Percentiles rank a stretch among this genome's conserved stretches.
These are phyloP conservation scores for Wasmannia auropunctata DNA, from an alignment of 1,140 invertebrate genomes.

Conservation along the genomic window DNA sequence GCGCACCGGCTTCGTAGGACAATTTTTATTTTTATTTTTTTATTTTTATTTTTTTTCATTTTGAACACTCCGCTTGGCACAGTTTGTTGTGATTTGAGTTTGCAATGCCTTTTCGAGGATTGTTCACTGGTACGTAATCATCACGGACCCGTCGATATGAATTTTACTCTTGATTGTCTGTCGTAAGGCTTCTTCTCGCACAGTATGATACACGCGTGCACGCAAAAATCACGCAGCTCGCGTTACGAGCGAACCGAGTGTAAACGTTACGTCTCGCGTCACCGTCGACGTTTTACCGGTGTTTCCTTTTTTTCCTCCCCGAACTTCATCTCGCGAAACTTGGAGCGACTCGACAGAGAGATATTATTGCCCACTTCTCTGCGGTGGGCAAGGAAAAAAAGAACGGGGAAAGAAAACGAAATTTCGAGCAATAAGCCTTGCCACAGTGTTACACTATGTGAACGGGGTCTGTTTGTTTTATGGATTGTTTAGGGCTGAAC, in stretches of 20 bases:
- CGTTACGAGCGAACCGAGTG: slow-evolving; percentile 24
- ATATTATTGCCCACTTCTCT: not conserved
- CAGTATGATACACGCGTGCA: slow-evolving; percentile 48
- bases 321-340: not conserved
- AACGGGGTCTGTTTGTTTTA: slow-evolving; percentile 83
- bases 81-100: slow-evolving; percentile 71
- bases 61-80: slow-evolving; percentile 69
- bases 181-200: slow-evolving; percentile 61
- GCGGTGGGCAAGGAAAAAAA: not conserved
- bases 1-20: slow-evolving; percentile 28
- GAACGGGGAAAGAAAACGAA: not conserved
- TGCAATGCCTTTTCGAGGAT: slow-evolving; percentile 53
- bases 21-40: not conserved
- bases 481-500: slow-evolving; percentile 86
- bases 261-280: slow-evolving; percentile 9
- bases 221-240: slow-evolving; percentile 44
- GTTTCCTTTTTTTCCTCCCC: not conserved
- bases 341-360: not conserved
- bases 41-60: slow-evolving; percentile 30
- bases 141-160: slow-evolving; percentile 1
- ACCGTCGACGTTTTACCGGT: not conserved
- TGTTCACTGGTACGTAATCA: slow-evolving; percentile 29
- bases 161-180: slow-evolving; percentile 9
- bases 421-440: slow-evolving; percentile 26
- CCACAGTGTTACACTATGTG: slow-evolving; percentile 77